Conservation (phyloP, 1,140 invertebrate genomes). For the Batillaria attramentaria region DNA sequence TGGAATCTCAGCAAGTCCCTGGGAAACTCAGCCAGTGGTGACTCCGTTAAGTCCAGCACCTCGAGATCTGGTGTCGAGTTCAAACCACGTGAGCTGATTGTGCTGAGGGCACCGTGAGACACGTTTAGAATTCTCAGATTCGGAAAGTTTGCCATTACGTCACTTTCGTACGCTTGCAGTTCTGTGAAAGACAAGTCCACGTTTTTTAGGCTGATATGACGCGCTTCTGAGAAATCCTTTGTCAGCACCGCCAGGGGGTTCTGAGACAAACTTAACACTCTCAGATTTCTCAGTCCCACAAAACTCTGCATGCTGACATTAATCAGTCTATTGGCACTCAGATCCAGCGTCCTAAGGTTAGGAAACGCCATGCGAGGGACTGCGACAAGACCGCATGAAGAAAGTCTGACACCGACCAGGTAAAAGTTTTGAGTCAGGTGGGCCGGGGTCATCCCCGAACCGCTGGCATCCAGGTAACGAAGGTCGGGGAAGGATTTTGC, state of each 20-base stretch:
- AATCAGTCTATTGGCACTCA: neutral
- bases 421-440: neutral
- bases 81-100: slow-evolving; percentile 27
- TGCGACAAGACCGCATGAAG: neutral
- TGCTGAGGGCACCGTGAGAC: slow-evolving; percentile 17
- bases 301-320: neutral
- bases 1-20: neutral
- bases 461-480: neutral
- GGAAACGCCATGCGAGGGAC: neutral
- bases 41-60: neutral
- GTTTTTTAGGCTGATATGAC: neutral
- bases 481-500: neutral
- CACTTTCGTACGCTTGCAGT: slow-evolving; percentile 25
- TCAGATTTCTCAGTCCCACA: neutral
- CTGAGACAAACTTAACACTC: neutral
- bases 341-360: neutral
- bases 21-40: neutral
- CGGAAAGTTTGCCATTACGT: neutral
- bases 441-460: neutral
- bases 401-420: slow-evolving; percentile 1
- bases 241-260: neutral
- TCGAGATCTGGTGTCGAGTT: slow-evolving; percentile 6
- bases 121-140: slow-evolving; percentile 28
- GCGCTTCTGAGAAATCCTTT: neutral
- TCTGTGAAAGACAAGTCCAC: neutral